A percentile compares a stretch with the other conserved stretches of the same genome.
Conservation (phyloP, 2,888 invertebrate genomes). For the Tenthredo mesomela region DNA sequence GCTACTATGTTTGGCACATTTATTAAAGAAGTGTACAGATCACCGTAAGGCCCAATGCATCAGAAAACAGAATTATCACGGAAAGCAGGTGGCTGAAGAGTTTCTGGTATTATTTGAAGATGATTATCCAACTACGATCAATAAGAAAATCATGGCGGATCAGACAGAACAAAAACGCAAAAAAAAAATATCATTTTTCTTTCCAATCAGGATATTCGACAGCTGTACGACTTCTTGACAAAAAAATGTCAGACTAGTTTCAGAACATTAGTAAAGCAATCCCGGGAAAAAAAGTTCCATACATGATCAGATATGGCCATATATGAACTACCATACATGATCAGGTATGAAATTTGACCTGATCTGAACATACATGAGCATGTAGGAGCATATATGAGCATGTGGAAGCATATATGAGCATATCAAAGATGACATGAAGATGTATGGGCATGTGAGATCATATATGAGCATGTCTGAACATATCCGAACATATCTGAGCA, state of each 20-base stretch:
- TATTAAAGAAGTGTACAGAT: conserved; percentile 55
- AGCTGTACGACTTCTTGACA: conserved; percentile 51
- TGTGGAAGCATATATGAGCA: no score
- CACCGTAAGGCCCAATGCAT: conserved; percentile 52
- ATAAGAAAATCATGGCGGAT: conserved; percentile 55
- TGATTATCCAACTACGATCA: conserved; percentile 54
- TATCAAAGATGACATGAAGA: no score
- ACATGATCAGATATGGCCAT: no score
- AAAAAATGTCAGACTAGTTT: conserved; percentile 47
- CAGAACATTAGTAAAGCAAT: conserved; percentile 14
- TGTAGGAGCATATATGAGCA: no score
- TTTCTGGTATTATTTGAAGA: conserved; percentile 55
- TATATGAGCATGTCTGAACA: no score
- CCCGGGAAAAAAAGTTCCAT: no score
- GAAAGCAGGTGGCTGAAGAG: conserved; percentile 54
- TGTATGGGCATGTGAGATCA: no score
- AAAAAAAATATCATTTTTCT: conserved; percentile 52
- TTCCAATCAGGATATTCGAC: conserved; percentile 50
- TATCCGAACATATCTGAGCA: no score
- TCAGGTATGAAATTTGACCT: no score
- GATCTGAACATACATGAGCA: no score
- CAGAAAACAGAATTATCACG: conserved; percentile 51
- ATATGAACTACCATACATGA: no score
- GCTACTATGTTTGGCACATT: conserved; percentile 51
- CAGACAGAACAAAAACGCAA: conserved; percentile 49